Base-by-base conservation (phyloP, 2,888 invertebrate genomes). In the Phania funesta region DNA sequence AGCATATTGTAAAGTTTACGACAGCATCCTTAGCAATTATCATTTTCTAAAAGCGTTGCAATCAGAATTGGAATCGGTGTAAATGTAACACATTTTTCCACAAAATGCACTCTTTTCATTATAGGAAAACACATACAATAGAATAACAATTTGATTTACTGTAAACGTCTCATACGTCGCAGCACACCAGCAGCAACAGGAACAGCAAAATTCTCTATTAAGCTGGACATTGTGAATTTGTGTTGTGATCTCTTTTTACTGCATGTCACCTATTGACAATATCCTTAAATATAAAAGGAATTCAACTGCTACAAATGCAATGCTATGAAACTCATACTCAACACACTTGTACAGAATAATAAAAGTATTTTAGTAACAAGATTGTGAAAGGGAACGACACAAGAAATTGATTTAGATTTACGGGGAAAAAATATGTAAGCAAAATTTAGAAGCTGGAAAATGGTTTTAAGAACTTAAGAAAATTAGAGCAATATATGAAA, bases 181-280 rank as follows among this genome's bases (percentile, higher is more conserved):
- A 52, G 29, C 50, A 52, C 16, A 24, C 8, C 22, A 22, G 41
- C 11, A 38, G 22, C 52, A 50, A 20, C 24, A 68, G 22, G 2
- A 35, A 22, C 9, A 58, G 18, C 18, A 29, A 48, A 48, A 46
- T n/a, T 56, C 48, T 65, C 20, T 76, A 44, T 44, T 26, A 38
- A 68, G 44, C 52, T 60, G 67, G 62, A 74, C 74, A 68, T 74
- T 80, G 67, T 74, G 24, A 46, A 54, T 62, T 68, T 65, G 54
- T 80, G 62, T 80, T 68, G n/a, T n/a, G 74, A 68, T 68, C 65
- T 44, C 60, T 62, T 79, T 70, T 62, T 32, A 54, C 26, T 26
- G 9, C 29, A 73, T 46, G 48, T 65, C 64, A 78, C 78, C 64
- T 64, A 74, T 65, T 74, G 56, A 56, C 46, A 60, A 38, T 60